Conservation (phyloP, 64 coral and sea anemone species). For the Montipora efflorescens region DNA sequence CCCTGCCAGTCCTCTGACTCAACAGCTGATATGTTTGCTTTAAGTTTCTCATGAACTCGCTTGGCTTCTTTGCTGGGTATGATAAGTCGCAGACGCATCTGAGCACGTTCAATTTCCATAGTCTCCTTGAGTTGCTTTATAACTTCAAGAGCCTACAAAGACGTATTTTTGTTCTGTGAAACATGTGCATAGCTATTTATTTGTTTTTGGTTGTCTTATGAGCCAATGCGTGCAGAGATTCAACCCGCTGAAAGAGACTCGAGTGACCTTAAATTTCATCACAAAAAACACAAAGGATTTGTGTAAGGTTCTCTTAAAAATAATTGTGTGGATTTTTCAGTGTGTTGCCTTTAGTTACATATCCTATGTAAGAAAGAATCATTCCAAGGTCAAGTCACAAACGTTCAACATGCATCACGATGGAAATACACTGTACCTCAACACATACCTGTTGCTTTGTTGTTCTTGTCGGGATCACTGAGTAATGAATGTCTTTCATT, state of each 20-base stretch:
- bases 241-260: no score
- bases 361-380: not conserved
- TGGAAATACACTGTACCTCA: not conserved
- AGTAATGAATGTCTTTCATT: conserved; percentile 99
- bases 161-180: not conserved
- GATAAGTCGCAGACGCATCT: conserved; percentile 65
- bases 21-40: conserved; percentile 32
- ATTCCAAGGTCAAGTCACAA: no score
- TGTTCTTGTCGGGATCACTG: conserved; percentile 98
- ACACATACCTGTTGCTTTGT: conserved; percentile 95
- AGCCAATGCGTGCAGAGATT: no score
- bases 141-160: conserved; percentile 70
- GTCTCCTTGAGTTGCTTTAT: conserved; percentile 74
- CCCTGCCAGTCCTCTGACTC: conserved; percentile 78
- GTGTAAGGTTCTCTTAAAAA: no score
- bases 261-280: no score
- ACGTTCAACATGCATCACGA: not conserved
- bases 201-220: no score
- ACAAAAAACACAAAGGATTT: no score
- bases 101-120: conserved; percentile 80
- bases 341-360: no score
- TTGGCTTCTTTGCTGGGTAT: conserved; percentile 75
- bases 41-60: conserved; percentile 70
- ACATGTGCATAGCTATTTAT: no score
- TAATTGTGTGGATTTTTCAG: no score